A percentile compares a stretch with the other conserved stretches of the same genome.
Evolutionary conservation across 2,113 vertebrate species (phyloP).

Genomic region (Ammodytes marinus): DNA sequence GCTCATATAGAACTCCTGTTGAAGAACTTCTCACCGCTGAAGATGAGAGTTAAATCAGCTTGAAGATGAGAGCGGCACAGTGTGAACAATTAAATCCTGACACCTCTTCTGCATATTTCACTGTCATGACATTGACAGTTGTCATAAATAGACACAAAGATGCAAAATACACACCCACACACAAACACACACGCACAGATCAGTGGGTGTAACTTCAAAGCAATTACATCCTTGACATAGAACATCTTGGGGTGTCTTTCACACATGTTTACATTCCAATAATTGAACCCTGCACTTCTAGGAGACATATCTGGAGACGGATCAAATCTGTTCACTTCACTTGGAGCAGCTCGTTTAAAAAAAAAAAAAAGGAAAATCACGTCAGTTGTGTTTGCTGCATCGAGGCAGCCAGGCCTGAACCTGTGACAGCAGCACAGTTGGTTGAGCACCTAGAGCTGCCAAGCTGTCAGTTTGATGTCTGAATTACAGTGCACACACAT

Average conservation of each 20-base stretch:
- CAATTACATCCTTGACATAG: slow-evolving; percentile 71
- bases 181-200: slow-evolving; percentile 24
- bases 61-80: slow-evolving; percentile 44
- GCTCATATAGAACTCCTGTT: slow-evolving; percentile 21
- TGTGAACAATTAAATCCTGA: slow-evolving; percentile 58
- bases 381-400: slow-evolving; percentile 35
- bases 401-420: slow-evolving; percentile 73
- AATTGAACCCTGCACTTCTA: slow-evolving; percentile 58
- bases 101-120: slow-evolving; percentile 46
- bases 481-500: slow-evolving; percentile 69
- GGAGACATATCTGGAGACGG: slow-evolving; percentile 49
- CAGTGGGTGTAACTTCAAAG: slow-evolving; percentile 49
- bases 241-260: slow-evolving; percentile 68
- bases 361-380: background rate
- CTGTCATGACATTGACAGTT: slow-evolving; percentile 37
- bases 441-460: slow-evolving; percentile 66
- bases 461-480: slow-evolving; percentile 76
- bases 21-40: slow-evolving; percentile 31
- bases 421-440: slow-evolving; percentile 73
- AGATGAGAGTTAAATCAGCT: slow-evolving; percentile 49
- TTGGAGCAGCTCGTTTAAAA: background rate
- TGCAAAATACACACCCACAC: background rate
- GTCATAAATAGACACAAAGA: slow-evolving; percentile 16
- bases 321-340: slow-evolving; percentile 51
- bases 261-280: slow-evolving; percentile 63